Evolutionary conservation across 2,888 invertebrate genomes (phyloP).

Genomic region (Drosophila neutralis): DNA sequence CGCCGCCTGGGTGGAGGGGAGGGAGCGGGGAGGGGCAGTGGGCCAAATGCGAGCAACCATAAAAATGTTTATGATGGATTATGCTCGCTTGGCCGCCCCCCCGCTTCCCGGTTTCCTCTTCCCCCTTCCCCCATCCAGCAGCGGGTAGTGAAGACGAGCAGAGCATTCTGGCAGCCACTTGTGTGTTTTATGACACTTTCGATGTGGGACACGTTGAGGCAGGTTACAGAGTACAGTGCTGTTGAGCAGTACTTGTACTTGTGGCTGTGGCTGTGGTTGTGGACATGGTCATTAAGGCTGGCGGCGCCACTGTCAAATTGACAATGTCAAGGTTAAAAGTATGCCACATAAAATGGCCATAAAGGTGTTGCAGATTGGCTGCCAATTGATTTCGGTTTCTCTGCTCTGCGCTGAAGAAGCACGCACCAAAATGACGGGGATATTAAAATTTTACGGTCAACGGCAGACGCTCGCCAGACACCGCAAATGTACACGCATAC

Average conservation of each 20-base stretch:
- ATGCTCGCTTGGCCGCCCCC: conserved; percentile 55
- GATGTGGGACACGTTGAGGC: conserved; percentile 73
- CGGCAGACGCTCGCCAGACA: conserved; percentile 74
- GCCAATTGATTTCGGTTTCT: conserved; percentile 68
- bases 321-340: conserved; percentile 81
- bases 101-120: too few relatives aligned
- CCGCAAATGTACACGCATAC: conserved; percentile 12
- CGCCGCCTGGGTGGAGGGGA: not conserved
- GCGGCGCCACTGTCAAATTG: conserved; percentile 56
- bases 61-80: conserved; percentile 82
- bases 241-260: conserved; percentile 9
- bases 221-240: conserved; percentile 64
- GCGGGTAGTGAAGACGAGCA: conserved; percentile 20
- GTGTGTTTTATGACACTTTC: conserved; percentile 76
- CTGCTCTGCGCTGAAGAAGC: conserved; percentile 2
- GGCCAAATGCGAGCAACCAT: conserved; percentile 74
- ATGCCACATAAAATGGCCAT: conserved; percentile 73
- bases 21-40: conserved; percentile 22
- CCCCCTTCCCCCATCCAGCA: not conserved
- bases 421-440: conserved; percentile 55
- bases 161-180: conserved; percentile 56
- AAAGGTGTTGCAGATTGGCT: conserved; percentile 77
- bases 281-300: conserved; percentile 54
- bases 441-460: conserved; percentile 77
- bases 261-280: conserved; percentile 23